phyloP scores from a whole-genome alignment of 2,888 invertebrate genomes.

The Amaurobius ferox region DNA sequence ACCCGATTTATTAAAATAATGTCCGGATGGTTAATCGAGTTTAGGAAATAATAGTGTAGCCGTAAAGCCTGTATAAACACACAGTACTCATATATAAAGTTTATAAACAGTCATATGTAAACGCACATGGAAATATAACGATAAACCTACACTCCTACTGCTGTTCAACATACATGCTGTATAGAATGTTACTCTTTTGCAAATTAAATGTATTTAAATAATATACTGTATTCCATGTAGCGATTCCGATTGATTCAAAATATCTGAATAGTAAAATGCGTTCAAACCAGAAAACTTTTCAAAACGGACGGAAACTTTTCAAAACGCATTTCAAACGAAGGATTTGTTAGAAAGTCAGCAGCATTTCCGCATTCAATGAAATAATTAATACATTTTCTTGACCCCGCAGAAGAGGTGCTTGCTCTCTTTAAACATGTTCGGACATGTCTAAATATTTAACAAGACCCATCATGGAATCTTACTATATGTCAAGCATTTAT shows the following conservation, averaged over 20 bases:
- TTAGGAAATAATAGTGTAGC: too few species aligned
- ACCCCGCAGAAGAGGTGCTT: neutral
- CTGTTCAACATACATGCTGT: too few species aligned
- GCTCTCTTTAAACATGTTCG: neutral
- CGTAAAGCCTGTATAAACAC: too few species aligned
- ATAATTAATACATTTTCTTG: neutral
- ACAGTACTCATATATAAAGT: too few species aligned
- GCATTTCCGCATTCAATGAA: neutral
- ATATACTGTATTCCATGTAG: neutral
- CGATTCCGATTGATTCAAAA: neutral
- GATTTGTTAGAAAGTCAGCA: neutral
- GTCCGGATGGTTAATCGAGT: too few species aligned
- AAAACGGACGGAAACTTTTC: neutral
- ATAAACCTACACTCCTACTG: too few species aligned
- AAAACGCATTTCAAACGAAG: neutral
- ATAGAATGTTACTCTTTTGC: neutral
- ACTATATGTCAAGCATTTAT: neutral
- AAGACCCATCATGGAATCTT: neutral
- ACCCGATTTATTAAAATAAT: too few species aligned
- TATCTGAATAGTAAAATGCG: neutral
- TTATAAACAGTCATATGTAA: too few species aligned
- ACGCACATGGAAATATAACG: too few species aligned
- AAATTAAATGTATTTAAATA: neutral
- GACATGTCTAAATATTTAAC: conserved; percentile 3
- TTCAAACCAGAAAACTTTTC: neutral